Evolutionary conservation across 2,888 invertebrate species (phyloP), one percentile per base, ranked within the genome.

Genomic region (Andrena bucephala): DNA sequence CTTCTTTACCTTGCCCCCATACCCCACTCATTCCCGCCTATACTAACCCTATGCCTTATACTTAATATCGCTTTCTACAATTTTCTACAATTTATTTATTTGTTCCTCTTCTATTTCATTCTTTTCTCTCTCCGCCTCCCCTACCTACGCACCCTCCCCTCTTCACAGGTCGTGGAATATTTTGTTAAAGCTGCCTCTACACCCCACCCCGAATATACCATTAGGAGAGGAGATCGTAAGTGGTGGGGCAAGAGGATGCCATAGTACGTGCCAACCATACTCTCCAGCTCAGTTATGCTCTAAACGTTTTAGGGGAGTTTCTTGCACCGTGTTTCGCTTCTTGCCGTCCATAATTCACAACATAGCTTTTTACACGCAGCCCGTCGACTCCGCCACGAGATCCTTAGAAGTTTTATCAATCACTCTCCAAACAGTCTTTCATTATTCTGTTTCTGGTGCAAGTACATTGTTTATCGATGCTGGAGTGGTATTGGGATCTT

Each of bases 261-360:
- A 60, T 29, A 60, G 60, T 60, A 10, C 60, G 29, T 60, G 60
- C 60, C 60, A 29, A 20, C 60, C 60, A 60, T 60, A 60, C 29
- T 60, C 60, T 29, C 29, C 60, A 31, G 60, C 60, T 60, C 60
- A 60, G 60, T 60, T 60, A 60, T 60, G 29, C 29, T 60, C 60
- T 27, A 60, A 60, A 60, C 60, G 27, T 13, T 60, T 60, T 29
- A 20, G 29, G 60, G 60, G 29, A 60, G 31, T 29, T 29, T 60
- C 29, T 16, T 60, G 27, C 20, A 20, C 29, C 8, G 60, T 57
- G 57, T 24, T 24, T 57, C 60, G 13, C 20, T 29, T 60, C 60
- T 60, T 60, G n/a, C 20, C 60, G 29, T 20, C 29, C 16, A 16
- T 29, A 13, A 60, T 60, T 60, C 29, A 60, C 60, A 60, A 42